Base-by-base conservation (phyloP, 2,888 invertebrate genomes). In the Plebejus anna region DNA sequence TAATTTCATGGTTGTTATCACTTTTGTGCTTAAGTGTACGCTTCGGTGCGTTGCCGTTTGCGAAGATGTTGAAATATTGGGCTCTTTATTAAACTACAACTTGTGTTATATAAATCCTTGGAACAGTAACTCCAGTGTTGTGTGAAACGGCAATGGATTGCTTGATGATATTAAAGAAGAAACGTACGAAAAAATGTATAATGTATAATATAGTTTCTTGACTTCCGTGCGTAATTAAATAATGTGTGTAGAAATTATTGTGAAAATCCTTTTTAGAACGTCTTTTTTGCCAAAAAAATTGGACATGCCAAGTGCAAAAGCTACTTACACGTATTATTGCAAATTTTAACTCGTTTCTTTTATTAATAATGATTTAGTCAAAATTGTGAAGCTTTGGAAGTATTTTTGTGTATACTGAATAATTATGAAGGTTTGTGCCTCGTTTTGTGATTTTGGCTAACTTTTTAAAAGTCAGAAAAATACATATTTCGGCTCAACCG, bases 31-130 rank as follows among this genome's bases (percentile, higher is more conserved):
- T 28, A 47, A 73, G 28, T 32, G 73, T 73, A 55, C 73, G 55
- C 47, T 55, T 55, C 28, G 55, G 51, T 73, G 73, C 13, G 32
- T 73, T 13, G 42, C 47, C 72, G 28, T 32, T 47, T 55, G 47
- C 51, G 55, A 47, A 55, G 73, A 73, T 51, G 73, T 73, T 73
- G 73, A 73, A 51, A 73, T 73, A 73, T 73, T 73, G 51, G 55
- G 32, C 3, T 47, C 72, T 22, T 72, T 72, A 72, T 72, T 72
- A 72, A 42, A 72, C 51, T 57, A 75, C 32, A 36, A 16, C 75
- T 55, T 75, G 13, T 75, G 57, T 75, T 47, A 7, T 22, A 57
- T 75, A 57, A 57, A 66, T 32, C 13, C 66, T 36, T 66, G 13
- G 0, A 6, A 57, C 57, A 32, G 28, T n/a, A n/a, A 75, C 72